These are phyloP conservation scores for Lepidurus apus DNA, from an alignment of 1,140 invertebrate species.

Conservation along the genomic window DNA sequence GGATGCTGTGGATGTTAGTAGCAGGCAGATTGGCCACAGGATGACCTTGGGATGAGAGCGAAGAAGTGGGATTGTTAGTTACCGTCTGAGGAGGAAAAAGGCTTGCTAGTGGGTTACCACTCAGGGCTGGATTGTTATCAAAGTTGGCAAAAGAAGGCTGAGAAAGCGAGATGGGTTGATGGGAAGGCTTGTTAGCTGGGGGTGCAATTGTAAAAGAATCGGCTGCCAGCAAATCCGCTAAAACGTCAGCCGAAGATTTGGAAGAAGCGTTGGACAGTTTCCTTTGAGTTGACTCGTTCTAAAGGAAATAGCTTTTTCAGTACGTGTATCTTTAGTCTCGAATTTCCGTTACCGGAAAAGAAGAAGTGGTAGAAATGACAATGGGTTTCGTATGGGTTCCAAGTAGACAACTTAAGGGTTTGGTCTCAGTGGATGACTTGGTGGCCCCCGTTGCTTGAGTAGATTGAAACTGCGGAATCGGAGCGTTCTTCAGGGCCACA, in stretches of 20 bases:
- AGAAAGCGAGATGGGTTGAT: constrained; percentile 38
- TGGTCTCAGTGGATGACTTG: constrained; percentile 37
- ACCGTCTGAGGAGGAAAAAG: constrained; percentile 35
- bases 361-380: constrained; percentile 35
- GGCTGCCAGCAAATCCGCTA: constrained; percentile 47
- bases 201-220: constrained; percentile 55
- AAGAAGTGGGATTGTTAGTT: constrained; percentile 34
- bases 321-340: constrained; percentile 23
- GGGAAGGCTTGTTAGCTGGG: constrained; percentile 42
- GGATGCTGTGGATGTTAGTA: neutral
- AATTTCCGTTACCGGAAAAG: constrained; percentile 25
- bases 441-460: constrained; percentile 39
- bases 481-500: constrained; percentile 47
- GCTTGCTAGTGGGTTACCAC: constrained; percentile 39
- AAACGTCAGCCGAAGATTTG: neutral
- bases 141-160: constrained; percentile 62
- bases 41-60: constrained; percentile 35
- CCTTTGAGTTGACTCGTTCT: neutral
- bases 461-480: constrained; percentile 36
- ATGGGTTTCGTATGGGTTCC: constrained; percentile 36
- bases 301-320: neutral
- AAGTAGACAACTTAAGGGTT: constrained; percentile 33
- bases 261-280: constrained; percentile 23
- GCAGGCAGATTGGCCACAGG: constrained; percentile 22
- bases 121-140: constrained; percentile 64